Evolutionary conservation across 1,140 invertebrate genomes (phyloP).

Genomic region (Cepaea nemoralis): DNA sequence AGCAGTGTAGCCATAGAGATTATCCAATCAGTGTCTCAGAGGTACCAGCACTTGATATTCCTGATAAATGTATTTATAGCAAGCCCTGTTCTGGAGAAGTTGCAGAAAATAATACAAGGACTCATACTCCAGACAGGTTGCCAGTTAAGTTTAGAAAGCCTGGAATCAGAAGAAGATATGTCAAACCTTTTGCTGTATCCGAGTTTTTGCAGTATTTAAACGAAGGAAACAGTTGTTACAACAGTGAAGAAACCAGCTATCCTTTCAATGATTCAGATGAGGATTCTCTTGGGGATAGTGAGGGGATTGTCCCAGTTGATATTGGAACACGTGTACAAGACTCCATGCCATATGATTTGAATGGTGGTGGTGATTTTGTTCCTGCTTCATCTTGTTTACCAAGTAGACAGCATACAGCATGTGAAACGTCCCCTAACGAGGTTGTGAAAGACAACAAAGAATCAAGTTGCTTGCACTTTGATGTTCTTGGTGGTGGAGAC

Average conservation of each 20-base stretch:
- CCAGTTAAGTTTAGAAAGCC: background rate
- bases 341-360: background rate
- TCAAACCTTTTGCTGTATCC: conserved; percentile 5
- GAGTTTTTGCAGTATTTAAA: conserved; percentile 8
- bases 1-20: background rate
- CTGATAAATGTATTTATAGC: background rate
- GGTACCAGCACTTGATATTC: background rate
- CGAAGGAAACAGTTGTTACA: background rate
- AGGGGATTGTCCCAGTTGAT: background rate
- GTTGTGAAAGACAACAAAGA: background rate
- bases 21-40: background rate
- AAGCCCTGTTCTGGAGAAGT: background rate
- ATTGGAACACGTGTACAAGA: background rate
- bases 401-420: background rate
- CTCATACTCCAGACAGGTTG: background rate
- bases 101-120: background rate
- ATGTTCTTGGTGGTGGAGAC: background rate
- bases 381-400: background rate
- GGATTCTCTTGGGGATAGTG: background rate
- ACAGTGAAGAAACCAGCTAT: background rate
- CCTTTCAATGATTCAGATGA: background rate
- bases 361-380: background rate
- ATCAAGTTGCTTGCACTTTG: background rate
- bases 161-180: background rate
- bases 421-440: background rate